phyloP scores from a whole-genome alignment of 2,797 vertebrate species.

The Clarias pachynema region DNA sequence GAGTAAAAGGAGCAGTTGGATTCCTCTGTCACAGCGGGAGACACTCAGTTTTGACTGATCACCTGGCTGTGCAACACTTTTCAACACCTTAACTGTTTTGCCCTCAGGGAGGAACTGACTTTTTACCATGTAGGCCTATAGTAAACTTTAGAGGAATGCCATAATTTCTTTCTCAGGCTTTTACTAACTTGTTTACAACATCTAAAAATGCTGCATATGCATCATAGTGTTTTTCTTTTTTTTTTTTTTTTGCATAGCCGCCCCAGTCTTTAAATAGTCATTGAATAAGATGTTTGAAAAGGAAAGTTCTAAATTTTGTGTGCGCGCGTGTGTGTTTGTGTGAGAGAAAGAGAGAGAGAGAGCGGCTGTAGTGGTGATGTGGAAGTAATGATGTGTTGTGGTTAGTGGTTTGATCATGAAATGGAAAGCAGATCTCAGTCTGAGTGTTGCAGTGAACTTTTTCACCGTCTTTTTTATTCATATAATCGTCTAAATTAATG shows the following conservation, averaged over 20 bases:
- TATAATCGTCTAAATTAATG: neutral
- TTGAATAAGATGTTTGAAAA: neutral
- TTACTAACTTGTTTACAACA: neutral
- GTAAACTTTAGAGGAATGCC: neutral
- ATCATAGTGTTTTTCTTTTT: neutral
- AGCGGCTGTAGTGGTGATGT: conserved; percentile 17
- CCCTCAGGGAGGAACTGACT: conserved; percentile 28
- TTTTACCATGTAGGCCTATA: neutral
- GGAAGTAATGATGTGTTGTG: conserved; percentile 27
- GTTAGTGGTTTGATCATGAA: conserved; percentile 24
- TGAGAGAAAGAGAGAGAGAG: neutral
- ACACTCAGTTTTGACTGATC: neutral
- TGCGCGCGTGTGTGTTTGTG: neutral
- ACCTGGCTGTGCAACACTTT: conserved; percentile 4
- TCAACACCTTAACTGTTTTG: conserved; percentile 23
- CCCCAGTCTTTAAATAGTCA: neutral
- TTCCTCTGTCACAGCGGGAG: neutral
- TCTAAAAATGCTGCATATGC: neutral
- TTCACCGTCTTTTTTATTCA: conserved; percentile 8
- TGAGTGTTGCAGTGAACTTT: conserved; percentile 4
- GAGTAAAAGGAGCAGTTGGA: neutral
- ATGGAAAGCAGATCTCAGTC: conserved; percentile 30
- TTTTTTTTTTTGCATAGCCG: neutral
- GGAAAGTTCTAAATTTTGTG: neutral
- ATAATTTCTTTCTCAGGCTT: neutral